Base-by-base conservation (phyloP, 2,888 invertebrate species). In the Clitarchus hookeri region DNA sequence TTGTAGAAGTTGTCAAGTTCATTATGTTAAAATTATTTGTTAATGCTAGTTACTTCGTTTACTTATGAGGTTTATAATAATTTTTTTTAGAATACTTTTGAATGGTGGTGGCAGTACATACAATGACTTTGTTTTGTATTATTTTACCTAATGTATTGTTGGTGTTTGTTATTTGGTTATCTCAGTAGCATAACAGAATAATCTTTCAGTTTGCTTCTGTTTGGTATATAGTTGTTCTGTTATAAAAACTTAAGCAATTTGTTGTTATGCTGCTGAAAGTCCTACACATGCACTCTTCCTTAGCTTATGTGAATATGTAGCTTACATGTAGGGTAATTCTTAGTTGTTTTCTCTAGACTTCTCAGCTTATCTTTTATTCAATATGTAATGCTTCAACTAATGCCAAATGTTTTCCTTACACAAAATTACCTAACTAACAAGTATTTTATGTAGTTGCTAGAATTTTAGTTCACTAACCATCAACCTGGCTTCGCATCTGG, bases 81-180 rank as follows among this genome's bases (percentile, higher is more conserved):
- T 82, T 54, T 36, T 12, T 36, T 84, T 16, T 84, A 44, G 53
- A 48, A 48, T 65, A 16, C 44, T n/a, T 84, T 25, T n/a, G n/a
- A 84, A 84, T 84, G 84, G 84, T 84, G 84, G 84, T 84, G 84
- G 84, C 84, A 84, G 84, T 78, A 65, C 65, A 2, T 65, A 65
- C 11, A 1, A 65, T 16, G n/a, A 16, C 8, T 65, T 65, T 65
- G 8, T 65, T 65, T 65, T 65, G 65, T 65, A 65, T 65, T 65
- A 65, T 65, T 65, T 65, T 65, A 23, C 0, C 16, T 11, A 48
- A 2, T 48, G 48, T 48, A 48, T 48, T 79, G 8, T 16, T 82
- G n/a, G 82, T 82, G 23, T 82, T 26, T 27, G 27, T 26, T 23
- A 82, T 27, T 27, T 82, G 19, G 27, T 82, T 16, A 82, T 82